phyloP scores from a whole-genome alignment of 2,797 vertebrate genomes.

The Micrastur ruficollis region DNA sequence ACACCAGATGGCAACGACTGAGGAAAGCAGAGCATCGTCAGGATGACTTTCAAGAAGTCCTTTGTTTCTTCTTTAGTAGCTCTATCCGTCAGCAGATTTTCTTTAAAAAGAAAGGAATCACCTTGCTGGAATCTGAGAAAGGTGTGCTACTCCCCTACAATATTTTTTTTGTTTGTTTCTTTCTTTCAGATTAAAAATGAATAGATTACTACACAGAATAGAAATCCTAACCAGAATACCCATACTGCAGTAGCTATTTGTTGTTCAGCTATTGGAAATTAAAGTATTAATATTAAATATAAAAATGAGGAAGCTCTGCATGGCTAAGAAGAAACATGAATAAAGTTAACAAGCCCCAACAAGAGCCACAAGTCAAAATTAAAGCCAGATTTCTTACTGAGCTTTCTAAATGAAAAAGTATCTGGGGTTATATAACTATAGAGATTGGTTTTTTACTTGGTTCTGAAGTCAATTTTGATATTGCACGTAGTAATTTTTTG shows the following conservation, averaged over 20 bases:
- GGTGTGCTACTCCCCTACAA: not conserved
- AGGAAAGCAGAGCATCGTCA: not conserved
- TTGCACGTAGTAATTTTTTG: not conserved
- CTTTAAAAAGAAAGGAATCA: not conserved
- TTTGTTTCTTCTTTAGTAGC: not conserved
- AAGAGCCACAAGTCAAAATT: not conserved
- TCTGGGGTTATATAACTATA: not conserved
- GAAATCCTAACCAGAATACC: not conserved
- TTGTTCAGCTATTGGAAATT: not conserved
- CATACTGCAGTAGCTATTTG: not conserved
- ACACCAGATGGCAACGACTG: not conserved
- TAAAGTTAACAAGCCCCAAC: not conserved
- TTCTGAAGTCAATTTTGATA: not conserved
- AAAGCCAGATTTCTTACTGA: not conserved
- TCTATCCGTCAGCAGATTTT: not conserved
- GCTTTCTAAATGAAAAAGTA: not conserved
- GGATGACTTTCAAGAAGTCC: not conserved
- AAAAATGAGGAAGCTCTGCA: not conserved
- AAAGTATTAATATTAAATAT: not conserved
- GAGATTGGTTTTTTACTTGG: not conserved
- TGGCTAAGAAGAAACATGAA: not conserved
- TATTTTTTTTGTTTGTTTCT: not conserved
- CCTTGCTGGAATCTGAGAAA: not conserved
- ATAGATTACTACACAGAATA: not conserved
- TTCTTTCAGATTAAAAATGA: conserved; percentile 26